These are phyloP conservation scores for Dysmachus trigonus DNA, from an alignment of 2,888 invertebrate species.

Conservation along the genomic window DNA sequence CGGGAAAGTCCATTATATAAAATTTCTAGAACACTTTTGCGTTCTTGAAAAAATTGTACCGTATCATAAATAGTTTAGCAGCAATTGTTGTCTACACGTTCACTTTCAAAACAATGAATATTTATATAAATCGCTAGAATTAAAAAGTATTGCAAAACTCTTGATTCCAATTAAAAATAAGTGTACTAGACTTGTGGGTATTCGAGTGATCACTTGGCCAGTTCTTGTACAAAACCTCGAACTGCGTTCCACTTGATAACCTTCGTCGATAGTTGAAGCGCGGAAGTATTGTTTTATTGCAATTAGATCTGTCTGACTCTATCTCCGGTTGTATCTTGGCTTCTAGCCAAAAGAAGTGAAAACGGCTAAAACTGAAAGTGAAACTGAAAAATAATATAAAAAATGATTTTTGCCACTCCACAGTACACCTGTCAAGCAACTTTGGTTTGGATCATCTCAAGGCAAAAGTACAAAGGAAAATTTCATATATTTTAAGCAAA, in stretches of 20 bases:
- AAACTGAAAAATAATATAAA: background rate
- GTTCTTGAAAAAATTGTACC: background rate
- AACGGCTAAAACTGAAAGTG: background rate
- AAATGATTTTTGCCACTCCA: background rate
- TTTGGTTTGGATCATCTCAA: background rate
- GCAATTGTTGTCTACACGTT: background rate
- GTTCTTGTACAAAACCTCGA: background rate
- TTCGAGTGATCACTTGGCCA: background rate
- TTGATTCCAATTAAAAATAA: background rate
- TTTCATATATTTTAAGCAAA: background rate
- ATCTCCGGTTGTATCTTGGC: background rate
- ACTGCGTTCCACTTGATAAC: background rate
- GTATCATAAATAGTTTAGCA: background rate
- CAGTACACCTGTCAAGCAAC: background rate
- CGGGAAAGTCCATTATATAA: no score
- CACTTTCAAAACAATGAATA: background rate
- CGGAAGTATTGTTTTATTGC: background rate
- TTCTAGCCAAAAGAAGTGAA: background rate
- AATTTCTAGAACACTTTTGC: no score
- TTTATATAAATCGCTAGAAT: background rate
- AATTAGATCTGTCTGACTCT: background rate
- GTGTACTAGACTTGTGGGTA: background rate
- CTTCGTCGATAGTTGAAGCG: background rate
- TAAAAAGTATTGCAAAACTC: background rate
- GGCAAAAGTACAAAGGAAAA: background rate